Evolutionary conservation across 1,140 invertebrate species (phyloP), one percentile per base, ranked within the genome.

Genomic region (Zophobas morio): DNA sequence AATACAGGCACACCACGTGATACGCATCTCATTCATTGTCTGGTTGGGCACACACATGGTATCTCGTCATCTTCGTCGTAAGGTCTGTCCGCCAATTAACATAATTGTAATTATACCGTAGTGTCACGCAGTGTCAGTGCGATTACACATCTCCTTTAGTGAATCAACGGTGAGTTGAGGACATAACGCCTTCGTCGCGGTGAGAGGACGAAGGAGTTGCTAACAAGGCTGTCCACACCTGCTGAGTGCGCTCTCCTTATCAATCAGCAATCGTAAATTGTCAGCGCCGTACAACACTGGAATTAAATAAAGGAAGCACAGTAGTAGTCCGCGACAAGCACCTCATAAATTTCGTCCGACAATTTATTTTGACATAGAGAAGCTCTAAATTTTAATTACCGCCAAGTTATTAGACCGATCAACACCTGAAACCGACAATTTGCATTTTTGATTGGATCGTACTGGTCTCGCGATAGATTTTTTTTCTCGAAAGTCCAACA

Each of bases 171-270:
- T 66, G 20, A 66, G 60, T 66, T 39, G 60, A 66, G 60, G 60
- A 66, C 49, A 51, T 20, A 20, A 20, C 49, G 49, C 6, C 49
- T n/a, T 20, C 49, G 49, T 6, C 60, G 60, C 57, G 32, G 57
- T 39, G 57, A 63, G 57, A 63, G 57, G 57, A 37, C 57, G 57
- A 63, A 66, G 60, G 39, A 66, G 60, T 66, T 34, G 74, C 78
- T 77, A 79, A 77, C 78, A 77, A 79, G 78, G 66, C 71, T 79
- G 78, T 79, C 75, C 78, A 79, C 78, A 79, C 78, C 78, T 79
- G 78, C 74, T 77, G 70, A 72, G 60, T 51, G 34, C 51, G 74
- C 57, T 70, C 66, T 73, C 54, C 54, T 79, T 79, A 79, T 79
- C 75, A 79, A 79, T 79, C 78, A 66, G 71, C 75, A 76, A 79